These are phyloP conservation scores for Thunnus albacares DNA, from an alignment of 2,797 vertebrate species.

Conservation along the genomic window DNA sequence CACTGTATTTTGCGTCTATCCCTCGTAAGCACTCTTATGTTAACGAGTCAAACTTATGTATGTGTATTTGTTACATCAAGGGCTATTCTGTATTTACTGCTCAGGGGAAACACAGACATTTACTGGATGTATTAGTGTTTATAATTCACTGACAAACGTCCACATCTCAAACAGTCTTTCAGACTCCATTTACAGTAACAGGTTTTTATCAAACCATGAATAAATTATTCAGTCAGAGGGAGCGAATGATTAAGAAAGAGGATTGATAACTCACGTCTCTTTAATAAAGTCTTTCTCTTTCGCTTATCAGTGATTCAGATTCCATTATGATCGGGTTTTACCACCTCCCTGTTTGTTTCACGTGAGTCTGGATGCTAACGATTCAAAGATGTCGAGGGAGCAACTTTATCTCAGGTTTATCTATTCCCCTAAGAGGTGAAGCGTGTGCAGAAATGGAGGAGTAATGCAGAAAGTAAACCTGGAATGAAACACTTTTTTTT, in stretches of 20 bases:
- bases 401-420: conserved; percentile 31
- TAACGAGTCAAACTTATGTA: conserved; percentile 1
- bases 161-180: conserved; percentile 48
- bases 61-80: conserved; percentile 32
- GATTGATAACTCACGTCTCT: conserved; percentile 56
- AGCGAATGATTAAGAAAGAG: conserved; percentile 56
- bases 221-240: conserved; percentile 76
- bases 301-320: conserved; percentile 82
- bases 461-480: background rate
- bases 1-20: background rate
- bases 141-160: conserved; percentile 51
- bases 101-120: conserved; percentile 39
- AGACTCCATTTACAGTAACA: conserved; percentile 64
- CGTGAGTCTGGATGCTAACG: conserved; percentile 28
- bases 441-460: background rate
- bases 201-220: conserved; percentile 70
- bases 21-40: background rate
- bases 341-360: conserved; percentile 63
- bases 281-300: conserved; percentile 74
- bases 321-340: conserved; percentile 63
- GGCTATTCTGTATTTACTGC: conserved; percentile 35
- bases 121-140: conserved; percentile 47
- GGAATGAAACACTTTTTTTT: conserved; percentile 9
- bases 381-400: conserved; percentile 24
- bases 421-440: conserved; percentile 4